These are phyloP conservation scores for Amiota minor DNA, from an alignment of 2,888 invertebrate genomes.

Conservation along the genomic window DNA sequence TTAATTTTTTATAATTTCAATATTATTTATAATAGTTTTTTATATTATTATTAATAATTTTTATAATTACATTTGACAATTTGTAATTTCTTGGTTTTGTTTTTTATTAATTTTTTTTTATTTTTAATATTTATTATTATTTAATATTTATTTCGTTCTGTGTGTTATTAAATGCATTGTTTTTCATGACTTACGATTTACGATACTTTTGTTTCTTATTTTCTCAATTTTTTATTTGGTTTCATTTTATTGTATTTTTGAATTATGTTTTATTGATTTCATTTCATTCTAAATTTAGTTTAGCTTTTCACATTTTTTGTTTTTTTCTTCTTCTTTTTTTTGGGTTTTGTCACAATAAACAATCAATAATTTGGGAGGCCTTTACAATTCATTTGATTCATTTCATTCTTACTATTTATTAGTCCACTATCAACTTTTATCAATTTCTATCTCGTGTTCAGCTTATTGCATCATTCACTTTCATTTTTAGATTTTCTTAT, in stretches of 20 bases:
- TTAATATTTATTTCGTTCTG: conserved; percentile 47
- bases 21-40: conserved; percentile 6
- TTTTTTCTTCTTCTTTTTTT: too few species aligned
- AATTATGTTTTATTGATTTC: not conserved
- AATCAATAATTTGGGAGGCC: too few species aligned
- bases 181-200: conserved; percentile 62
- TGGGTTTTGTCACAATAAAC: too few species aligned
- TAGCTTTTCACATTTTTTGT: too few species aligned
- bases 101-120: conserved; percentile 1
- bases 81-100: conserved; percentile 27
- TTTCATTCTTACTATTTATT: too few species aligned
- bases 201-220: conserved; percentile 35
- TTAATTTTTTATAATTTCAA: not conserved
- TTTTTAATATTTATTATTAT: not conserved
- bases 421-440: too few species aligned
- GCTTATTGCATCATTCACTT: conserved; percentile 4
- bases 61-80: not conserved
- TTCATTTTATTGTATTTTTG: too few species aligned
- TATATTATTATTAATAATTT: conserved; percentile 4
- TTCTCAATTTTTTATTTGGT: conserved; percentile 30
- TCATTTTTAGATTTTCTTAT: conserved; percentile 32
- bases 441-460: too few species aligned
- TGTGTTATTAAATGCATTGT: conserved; percentile 68
- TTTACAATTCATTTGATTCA: too few species aligned
- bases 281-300: too few species aligned